Base-by-base conservation (phyloP, 2,113 vertebrate genomes). In the Circaetus cinerascens region DNA sequence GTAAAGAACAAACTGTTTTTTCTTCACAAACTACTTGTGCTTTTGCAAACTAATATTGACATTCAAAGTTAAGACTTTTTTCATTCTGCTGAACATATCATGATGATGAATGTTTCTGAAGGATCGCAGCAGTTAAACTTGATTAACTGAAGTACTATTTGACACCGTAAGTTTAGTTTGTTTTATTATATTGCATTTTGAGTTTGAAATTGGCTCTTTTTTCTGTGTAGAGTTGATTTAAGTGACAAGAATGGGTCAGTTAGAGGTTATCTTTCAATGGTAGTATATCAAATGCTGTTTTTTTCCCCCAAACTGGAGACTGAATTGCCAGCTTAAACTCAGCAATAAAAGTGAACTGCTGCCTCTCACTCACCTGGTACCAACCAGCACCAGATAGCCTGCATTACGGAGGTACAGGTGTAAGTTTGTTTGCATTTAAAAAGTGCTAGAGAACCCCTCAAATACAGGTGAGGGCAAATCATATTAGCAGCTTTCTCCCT, bases 31-130 rank as follows among this genome's bases (percentile, higher is more conserved):
- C 23, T 53, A 32, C 11, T 40, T 69, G 36, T 57, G 50, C 45
- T 62, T 91, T 89, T 94, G 68, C 55, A 91, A 55, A 53, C 25
- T 66, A 76, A 25, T 79, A 45, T 11, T 83, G 67, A 59, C 64
- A 48, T 60, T 86, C 46, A 68, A 40, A 95, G 72, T 59, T 71
- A 78, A 64, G 82, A 43, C 29, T 74, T 55, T 85, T 76, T 84
- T 84, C 21, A 15, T 96, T 91, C 46, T 74, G 21, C 59, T 77
- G 60, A 90, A 59, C 20, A 2, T 45, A 67, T 4, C 51, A 67
- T n/a, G 43, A 81, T 94, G 90, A 86, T 89, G 66, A 88, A 94
- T 90, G 56, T 63, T 90, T 95, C 84, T 78, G 69, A 94, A 63
- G 22, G 51, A 72, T 38, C 63, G 64, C 56, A 90, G 81, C 46